Percentiles rank a stretch among this genome's conserved stretches.
These are phyloP conservation scores for Drosophila formosana DNA, from an alignment of 2,888 invertebrate species.

Conservation along the genomic window DNA sequence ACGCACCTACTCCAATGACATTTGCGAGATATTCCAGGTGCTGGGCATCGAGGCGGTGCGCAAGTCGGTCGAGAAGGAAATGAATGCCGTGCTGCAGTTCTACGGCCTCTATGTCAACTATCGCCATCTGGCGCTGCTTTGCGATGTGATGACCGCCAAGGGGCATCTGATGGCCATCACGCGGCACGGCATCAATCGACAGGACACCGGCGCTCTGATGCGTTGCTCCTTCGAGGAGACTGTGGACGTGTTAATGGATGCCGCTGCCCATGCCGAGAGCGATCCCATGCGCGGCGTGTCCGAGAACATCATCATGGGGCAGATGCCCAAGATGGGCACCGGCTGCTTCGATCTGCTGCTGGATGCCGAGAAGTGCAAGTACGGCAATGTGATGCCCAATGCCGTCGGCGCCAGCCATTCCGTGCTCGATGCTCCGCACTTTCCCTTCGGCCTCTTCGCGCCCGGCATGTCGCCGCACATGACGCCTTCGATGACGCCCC, in stretches of 20 bases:
- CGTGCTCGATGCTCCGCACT: slow-evolving; percentile 56
- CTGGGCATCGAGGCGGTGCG: slow-evolving; percentile 99
- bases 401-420: slow-evolving; percentile 87
- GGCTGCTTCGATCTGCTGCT: slow-evolving; percentile 98
- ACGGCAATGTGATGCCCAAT: slow-evolving; percentile 97
- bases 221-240: slow-evolving; percentile 99
- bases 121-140: slow-evolving; percentile 98
- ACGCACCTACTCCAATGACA: slow-evolving; percentile 99
- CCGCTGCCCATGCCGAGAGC: slow-evolving; percentile 98
- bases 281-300: slow-evolving; percentile 99
- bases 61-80: slow-evolving; percentile 99
- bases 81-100: slow-evolving; percentile 99
- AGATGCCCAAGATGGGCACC: slow-evolving; percentile 98
- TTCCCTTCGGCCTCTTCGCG: slow-evolving; percentile 89
- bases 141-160: slow-evolving; percentile 99
- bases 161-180: slow-evolving; percentile 99
- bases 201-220: slow-evolving; percentile 99
- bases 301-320: slow-evolving; percentile 99
- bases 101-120: slow-evolving; percentile 99
- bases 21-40: slow-evolving; percentile 99
- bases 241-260: slow-evolving; percentile 99
- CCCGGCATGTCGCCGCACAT: slow-evolving; percentile 93
- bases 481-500: slow-evolving; percentile 96
- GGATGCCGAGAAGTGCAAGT: slow-evolving; percentile 99
- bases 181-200: slow-evolving; percentile 99